Conservation (phyloP, 2,797 vertebrate genomes). For the Semaprochilodus insignis region DNA sequence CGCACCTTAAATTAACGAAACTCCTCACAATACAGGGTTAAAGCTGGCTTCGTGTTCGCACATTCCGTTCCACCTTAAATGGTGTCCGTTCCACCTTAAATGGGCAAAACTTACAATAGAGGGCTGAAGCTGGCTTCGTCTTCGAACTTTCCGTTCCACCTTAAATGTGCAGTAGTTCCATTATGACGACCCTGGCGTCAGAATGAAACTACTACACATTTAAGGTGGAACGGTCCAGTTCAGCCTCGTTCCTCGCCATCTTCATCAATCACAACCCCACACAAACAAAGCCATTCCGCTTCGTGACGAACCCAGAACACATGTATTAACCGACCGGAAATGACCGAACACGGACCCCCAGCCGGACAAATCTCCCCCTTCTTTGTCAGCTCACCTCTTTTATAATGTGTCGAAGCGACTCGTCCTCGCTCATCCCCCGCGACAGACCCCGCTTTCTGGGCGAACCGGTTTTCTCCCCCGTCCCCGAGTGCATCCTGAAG, state of each 20-base stretch:
- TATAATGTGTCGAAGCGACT: conserved; percentile 79
- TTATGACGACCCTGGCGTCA: neutral
- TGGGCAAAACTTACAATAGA: no score
- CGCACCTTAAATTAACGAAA: no score
- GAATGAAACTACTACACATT: neutral
- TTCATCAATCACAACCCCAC: neutral
- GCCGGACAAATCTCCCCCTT: neutral
- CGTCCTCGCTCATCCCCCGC: conserved; percentile 80
- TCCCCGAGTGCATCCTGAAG: conserved; percentile 72
- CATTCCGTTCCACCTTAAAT: no score
- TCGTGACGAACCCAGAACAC: neutral
- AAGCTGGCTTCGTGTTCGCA: no score
- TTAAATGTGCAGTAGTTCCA: no score
- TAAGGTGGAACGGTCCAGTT: neutral
- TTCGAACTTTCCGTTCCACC: no score
- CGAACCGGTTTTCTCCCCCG: conserved; percentile 71
- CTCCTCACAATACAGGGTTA: no score
- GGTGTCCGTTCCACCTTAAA: no score
- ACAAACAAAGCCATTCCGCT: neutral
- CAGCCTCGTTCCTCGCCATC: no score
- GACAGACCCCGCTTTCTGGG: conserved; percentile 76
- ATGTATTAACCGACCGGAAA: neutral
- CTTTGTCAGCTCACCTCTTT: conserved; percentile 72
- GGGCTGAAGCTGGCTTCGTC: no score
- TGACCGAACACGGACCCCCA: no score